Evolutionary conservation across 2,888 invertebrate genomes (phyloP).

Genomic region (Morpho helenor): DNA sequence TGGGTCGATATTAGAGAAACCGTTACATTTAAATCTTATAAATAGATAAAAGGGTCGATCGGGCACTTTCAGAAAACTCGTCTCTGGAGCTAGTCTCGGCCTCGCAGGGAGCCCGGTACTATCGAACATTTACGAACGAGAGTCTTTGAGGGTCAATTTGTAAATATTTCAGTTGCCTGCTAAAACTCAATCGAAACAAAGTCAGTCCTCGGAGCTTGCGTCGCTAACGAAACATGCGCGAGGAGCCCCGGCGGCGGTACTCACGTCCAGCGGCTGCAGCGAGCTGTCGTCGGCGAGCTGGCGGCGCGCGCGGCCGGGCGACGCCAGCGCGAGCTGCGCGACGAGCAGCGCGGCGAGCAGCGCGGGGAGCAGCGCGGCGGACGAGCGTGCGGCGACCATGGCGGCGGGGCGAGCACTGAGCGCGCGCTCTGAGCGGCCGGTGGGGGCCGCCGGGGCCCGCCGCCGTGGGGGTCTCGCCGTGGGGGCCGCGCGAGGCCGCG

Average conservation of each 20-base stretch:
- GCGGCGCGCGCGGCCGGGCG: conserved; percentile 42
- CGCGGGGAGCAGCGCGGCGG: conserved; percentile 26
- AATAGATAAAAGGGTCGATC: too few species aligned
- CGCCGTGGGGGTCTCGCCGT: conserved; percentile 1
- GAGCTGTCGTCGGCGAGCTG: conserved; percentile 63
- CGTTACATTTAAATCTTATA: too few species aligned
- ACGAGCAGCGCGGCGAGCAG: conserved; percentile 34
- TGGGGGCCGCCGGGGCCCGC: not conserved
- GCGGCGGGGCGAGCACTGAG: conserved; percentile 24
- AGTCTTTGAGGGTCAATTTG: too few species aligned
- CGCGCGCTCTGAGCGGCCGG: conserved; percentile 4
- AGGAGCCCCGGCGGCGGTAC: conserved; percentile 15
- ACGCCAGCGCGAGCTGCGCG: conserved; percentile 29
- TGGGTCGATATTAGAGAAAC: too few species aligned
- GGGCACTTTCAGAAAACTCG: too few species aligned
- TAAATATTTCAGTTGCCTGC: too few species aligned
- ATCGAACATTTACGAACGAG: too few species aligned
- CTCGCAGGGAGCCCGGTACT: too few species aligned
- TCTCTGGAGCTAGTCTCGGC: too few species aligned
- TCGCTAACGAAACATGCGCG: too few species aligned
- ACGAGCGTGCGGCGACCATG: conserved; percentile 23
- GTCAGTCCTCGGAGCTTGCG: too few species aligned
- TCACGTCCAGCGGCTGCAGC: conserved; percentile 66
- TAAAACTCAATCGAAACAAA: too few species aligned
- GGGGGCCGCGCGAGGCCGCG: conserved; percentile 1